These are phyloP conservation scores for Alosa alosa DNA, from an alignment of 2,113 vertebrate genomes.

Conservation along the genomic window DNA sequence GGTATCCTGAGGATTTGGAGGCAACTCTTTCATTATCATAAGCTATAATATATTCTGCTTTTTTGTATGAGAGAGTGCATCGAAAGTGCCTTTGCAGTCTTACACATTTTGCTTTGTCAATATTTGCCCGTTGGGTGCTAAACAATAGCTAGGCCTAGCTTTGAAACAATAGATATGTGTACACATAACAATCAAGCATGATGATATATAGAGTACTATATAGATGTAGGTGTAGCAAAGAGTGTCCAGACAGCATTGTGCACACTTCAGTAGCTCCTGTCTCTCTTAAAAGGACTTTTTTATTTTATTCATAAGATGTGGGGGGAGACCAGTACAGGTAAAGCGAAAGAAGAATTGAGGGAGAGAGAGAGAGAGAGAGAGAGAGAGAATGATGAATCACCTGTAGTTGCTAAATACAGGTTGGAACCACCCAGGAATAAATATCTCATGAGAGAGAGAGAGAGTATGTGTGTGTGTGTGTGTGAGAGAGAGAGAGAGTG, in stretches of 20 bases:
- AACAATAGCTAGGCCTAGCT: neutral
- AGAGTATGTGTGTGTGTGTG: neutral
- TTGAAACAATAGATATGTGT: neutral
- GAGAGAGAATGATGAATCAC: slow-evolving; percentile 29
- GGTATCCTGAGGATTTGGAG: neutral
- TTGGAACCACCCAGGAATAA: slow-evolving; percentile 39
- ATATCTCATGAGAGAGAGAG: slow-evolving; percentile 23
- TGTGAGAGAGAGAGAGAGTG: slow-evolving; percentile 32
- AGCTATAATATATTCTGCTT: neutral
- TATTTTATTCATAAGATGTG: slow-evolving; percentile 59
- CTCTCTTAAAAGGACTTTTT: slow-evolving; percentile 22
- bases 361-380: slow-evolving; percentile 9
- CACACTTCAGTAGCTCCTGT: neutral
- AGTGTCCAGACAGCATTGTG: neutral
- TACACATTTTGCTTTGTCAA: neutral
- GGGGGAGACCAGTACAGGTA: neutral
- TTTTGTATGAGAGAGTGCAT: neutral
- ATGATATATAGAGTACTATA: neutral
- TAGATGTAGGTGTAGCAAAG: neutral
- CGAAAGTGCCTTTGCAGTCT: neutral
- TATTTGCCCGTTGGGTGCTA: neutral
- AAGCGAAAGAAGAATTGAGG: slow-evolving; percentile 8
- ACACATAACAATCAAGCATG: neutral
- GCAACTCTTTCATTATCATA: neutral
- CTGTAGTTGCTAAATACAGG: slow-evolving; percentile 38